phyloP scores from a whole-genome alignment of 2,888 invertebrate genomes.

The Oscheius myriophilus region DNA sequence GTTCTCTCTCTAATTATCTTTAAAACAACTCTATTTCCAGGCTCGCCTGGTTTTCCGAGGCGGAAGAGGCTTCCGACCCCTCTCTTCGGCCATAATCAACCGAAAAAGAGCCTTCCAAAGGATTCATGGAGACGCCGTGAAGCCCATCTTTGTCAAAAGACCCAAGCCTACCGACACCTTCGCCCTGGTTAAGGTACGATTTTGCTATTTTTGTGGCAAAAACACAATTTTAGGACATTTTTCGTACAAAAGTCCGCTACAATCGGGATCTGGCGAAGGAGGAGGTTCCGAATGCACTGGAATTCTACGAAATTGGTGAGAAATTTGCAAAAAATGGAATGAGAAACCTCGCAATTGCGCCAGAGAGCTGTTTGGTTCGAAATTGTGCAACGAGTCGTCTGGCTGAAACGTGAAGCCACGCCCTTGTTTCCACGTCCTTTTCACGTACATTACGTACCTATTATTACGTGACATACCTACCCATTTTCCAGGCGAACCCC shows the following conservation, averaged over 20 bases:
- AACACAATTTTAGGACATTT: conserved; percentile 40
- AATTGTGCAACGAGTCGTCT: too few relatives aligned
- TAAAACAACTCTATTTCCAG: conserved; percentile 32
- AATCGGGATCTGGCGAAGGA: conserved; percentile 51
- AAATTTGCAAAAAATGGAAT: neutral
- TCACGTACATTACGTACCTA: too few relatives aligned
- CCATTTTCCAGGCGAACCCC: conserved; percentile 62
- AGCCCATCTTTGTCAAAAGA: conserved; percentile 1
- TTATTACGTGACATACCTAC: too few relatives aligned
- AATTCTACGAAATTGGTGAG: conserved; percentile 65
- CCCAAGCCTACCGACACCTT: conserved; percentile 35
- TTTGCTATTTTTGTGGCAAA: conserved; percentile 3
- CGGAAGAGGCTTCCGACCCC: conserved; percentile 45
- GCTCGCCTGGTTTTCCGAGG: conserved; percentile 35
- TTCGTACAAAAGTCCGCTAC: conserved; percentile 59
- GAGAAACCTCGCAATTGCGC: too few relatives aligned
- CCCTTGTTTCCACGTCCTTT: too few relatives aligned
- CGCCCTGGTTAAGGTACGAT: conserved; percentile 3
- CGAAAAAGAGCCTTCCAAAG: conserved; percentile 9
- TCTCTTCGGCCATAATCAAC: conserved; percentile 38
- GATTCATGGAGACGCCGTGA: neutral
- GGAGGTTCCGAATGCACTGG: conserved; percentile 52
- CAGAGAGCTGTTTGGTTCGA: too few relatives aligned
- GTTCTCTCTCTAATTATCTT: neutral
- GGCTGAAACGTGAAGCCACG: too few relatives aligned